A percentile compares a stretch with the other conserved stretches of the same genome.
Evolutionary conservation across 2,888 invertebrate genomes (phyloP).

Genomic region (Chorisops tibialis): DNA sequence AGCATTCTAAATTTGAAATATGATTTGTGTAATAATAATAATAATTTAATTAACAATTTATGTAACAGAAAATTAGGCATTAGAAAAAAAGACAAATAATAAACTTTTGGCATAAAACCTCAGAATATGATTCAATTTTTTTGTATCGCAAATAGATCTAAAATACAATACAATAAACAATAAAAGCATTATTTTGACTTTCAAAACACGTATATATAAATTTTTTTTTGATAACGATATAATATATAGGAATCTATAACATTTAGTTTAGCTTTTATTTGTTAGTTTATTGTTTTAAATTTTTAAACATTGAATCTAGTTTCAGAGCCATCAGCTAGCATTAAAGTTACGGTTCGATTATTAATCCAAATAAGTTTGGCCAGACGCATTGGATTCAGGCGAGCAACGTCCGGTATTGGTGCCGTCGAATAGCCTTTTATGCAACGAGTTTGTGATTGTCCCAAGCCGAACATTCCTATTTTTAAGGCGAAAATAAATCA

Average conservation of each 20-base stretch:
- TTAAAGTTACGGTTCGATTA: conserved; percentile 85
- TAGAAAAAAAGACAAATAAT: too few species aligned
- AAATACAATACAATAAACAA: too few species aligned
- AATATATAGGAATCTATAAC: conserved; percentile 20
- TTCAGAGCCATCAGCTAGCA: conserved; percentile 95
- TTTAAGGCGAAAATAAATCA: background rate
- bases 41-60: too few species aligned
- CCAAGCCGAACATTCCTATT: conserved; percentile 90
- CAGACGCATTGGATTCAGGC: conserved; percentile 82
- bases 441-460: conserved; percentile 94
- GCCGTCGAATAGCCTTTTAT: conserved; percentile 93
- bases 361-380: conserved; percentile 96
- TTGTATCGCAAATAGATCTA: too few species aligned
- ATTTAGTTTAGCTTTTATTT: background rate
- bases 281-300: background rate
- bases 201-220: conserved; percentile 18
- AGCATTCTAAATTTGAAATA: too few species aligned
- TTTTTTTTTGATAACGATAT: conserved; percentile 3
- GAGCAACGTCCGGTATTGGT: conserved; percentile 82
- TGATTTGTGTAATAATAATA: too few species aligned
- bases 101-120: too few species aligned
- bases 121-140: too few species aligned
- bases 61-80: too few species aligned
- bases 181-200: background rate
- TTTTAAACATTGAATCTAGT: conserved; percentile 73